Base-by-base conservation (phyloP, 2,797 vertebrate genomes). In the Typhlichthys subterraneus region DNA sequence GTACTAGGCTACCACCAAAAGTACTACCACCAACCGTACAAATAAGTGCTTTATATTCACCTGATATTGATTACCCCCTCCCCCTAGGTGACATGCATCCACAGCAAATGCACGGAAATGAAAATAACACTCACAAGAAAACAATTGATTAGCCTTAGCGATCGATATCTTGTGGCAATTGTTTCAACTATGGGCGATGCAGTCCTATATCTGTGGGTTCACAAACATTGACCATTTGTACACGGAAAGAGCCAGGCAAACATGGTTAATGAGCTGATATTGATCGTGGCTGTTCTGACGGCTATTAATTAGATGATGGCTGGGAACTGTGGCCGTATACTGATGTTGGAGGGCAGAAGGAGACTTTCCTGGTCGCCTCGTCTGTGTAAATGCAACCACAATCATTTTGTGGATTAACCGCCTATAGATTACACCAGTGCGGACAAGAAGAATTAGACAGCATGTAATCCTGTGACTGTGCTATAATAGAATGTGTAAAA, bases 221-320 rank as follows among this genome's bases (percentile, higher is more conserved):
- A 75, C 23, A 23, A 23, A 23, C 79, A 83, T 83, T 79, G 73
- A 82, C 80, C 77, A 65, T 67, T 53, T 68, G 70, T 69, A 74
- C 66, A 56, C 46, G 61, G 56, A 69, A 68, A 79, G 69, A 79
- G 67, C 69, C 75, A 71, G 82, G 80, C 80, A 87, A 85, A 87
- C 82, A 87, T 55, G 69, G 65, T 76, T 89, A 92, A 92, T 88
- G 87, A 92, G 87, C 70, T 75, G 51, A 75, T 87, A 92, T 93
- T 82, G 91, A 93, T 90, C 76, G 84, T 79, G 87, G 87, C 82
- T 78, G 79, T 83, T 83, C 78, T 86, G 87, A 87, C 85, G 73
- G 80, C 89, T 89, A 89, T 93, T 91, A 85, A 92, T 93, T 91
- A 91, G 80, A 61, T 65, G 60, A 54, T 76, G 79, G 76, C 71